Conservation (phyloP, 2,113 vertebrate genomes). For the Rutilus rutilus region DNA sequence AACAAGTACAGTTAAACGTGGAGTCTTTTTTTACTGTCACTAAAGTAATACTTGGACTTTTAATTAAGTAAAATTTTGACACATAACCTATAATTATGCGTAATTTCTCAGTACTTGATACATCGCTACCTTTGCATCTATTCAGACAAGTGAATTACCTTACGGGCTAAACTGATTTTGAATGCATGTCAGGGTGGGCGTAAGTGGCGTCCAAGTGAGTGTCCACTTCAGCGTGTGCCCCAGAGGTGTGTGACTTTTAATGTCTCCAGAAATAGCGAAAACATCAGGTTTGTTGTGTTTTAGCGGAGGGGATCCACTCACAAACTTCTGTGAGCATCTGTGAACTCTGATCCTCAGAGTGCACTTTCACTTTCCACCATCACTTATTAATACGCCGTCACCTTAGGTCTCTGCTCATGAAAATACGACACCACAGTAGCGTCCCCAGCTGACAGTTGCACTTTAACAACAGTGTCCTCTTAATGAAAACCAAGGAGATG, state of each 20-base stretch:
- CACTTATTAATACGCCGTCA: constrained; percentile 61
- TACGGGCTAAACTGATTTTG: background rate
- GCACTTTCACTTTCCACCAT: constrained; percentile 59
- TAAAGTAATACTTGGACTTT: background rate
- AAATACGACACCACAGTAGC: constrained; percentile 43
- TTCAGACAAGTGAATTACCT: background rate
- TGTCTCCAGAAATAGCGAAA: constrained; percentile 16
- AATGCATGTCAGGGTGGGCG: background rate
- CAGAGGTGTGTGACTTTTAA: constrained; percentile 4
- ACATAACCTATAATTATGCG: constrained; percentile 6
- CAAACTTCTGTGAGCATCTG: constrained; percentile 25
- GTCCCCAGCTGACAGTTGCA: constrained; percentile 67
- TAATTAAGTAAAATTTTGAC: constrained; percentile 4
- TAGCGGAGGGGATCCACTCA: constrained; percentile 14
- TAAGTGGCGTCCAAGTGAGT: background rate
- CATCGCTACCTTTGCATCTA: background rate
- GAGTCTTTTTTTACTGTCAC: background rate
- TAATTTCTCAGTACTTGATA: background rate
- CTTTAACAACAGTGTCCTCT: constrained; percentile 60
- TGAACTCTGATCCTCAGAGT: constrained; percentile 50
- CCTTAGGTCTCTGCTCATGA: constrained; percentile 31
- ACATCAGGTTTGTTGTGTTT: constrained; percentile 12
- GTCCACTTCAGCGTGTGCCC: background rate
- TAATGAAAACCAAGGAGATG: constrained; percentile 58
- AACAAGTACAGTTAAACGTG: background rate